phyloP scores from a whole-genome alignment of 2,113 vertebrate genomes.

The Pterocles burchelli region DNA sequence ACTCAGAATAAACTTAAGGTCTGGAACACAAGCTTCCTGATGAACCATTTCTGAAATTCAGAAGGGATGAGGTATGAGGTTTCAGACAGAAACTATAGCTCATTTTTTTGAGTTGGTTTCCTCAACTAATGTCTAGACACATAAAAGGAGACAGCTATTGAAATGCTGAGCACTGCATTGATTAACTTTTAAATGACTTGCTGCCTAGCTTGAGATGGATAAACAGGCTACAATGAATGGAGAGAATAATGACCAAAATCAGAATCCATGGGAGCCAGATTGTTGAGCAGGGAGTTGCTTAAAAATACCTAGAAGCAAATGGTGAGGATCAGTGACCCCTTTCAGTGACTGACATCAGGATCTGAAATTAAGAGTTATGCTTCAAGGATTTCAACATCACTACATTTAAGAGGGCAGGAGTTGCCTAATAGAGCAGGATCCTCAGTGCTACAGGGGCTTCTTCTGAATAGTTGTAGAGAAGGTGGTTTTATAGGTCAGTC shows the following conservation, averaged over 20 bases:
- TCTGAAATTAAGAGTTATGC: not conserved
- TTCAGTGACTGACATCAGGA: conserved; percentile 11
- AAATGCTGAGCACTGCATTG: conserved; percentile 60
- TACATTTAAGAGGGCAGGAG: not conserved
- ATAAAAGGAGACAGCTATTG: conserved; percentile 52
- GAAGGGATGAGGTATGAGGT: not conserved
- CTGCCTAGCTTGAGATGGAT: conserved; percentile 48
- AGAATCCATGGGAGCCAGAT: conserved; percentile 38
- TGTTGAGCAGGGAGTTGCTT: conserved; percentile 4
- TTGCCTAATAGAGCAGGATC: not conserved
- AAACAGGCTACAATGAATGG: conserved; percentile 45
- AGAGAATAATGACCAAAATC: conserved; percentile 39
- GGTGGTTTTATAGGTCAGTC: not conserved
- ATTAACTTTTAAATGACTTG: conserved; percentile 71
- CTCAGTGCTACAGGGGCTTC: not conserved
- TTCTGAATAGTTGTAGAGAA: not conserved
- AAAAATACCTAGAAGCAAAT: conserved; percentile 61
- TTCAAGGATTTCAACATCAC: not conserved
- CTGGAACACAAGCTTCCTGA: not conserved
- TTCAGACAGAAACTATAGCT: conserved; percentile 14
- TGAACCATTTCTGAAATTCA: conserved; percentile 36
- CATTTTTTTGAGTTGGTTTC: conserved; percentile 37
- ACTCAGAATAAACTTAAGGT: not conserved
- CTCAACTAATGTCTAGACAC: conserved; percentile 34
- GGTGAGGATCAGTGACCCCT: conserved; percentile 35